These are phyloP conservation scores for Intellagama lesueurii DNA, from an alignment of 2,797 vertebrate genomes.

Conservation along the genomic window DNA sequence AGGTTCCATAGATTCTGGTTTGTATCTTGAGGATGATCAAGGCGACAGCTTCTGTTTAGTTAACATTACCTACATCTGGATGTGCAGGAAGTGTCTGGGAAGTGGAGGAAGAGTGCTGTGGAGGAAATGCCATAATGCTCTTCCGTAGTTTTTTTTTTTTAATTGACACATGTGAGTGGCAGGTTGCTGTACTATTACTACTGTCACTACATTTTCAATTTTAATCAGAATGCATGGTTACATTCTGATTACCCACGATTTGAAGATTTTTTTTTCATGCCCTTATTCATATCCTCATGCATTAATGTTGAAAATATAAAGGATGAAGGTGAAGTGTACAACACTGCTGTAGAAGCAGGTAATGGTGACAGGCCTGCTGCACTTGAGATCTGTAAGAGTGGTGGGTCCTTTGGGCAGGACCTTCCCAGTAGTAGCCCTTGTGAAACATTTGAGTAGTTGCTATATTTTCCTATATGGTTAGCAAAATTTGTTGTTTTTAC, in stretches of 20 bases:
- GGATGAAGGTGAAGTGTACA: conserved; percentile 1
- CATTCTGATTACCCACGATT: background rate
- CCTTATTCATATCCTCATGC: background rate
- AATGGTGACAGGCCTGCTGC: background rate
- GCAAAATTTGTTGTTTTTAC: background rate
- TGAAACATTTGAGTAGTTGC: background rate
- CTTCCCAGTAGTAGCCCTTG: background rate
- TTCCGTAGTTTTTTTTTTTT: background rate
- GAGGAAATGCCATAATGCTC: background rate
- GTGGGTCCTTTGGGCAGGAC: background rate
- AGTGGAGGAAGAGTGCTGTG: background rate
- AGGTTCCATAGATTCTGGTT: background rate
- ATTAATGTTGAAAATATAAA: background rate
- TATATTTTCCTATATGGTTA: background rate
- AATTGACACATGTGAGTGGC: background rate
- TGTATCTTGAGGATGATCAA: background rate
- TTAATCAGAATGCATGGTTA: background rate
- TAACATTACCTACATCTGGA: no score
- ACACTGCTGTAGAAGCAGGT: background rate
- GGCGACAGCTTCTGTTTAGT: no score
- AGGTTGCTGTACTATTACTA: background rate
- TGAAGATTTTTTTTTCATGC: background rate
- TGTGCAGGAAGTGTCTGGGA: no score
- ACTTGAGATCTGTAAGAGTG: background rate
- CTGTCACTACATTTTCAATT: background rate